Base-by-base conservation (phyloP, 2,888 invertebrate species). In the Tortrix viridana region DNA sequence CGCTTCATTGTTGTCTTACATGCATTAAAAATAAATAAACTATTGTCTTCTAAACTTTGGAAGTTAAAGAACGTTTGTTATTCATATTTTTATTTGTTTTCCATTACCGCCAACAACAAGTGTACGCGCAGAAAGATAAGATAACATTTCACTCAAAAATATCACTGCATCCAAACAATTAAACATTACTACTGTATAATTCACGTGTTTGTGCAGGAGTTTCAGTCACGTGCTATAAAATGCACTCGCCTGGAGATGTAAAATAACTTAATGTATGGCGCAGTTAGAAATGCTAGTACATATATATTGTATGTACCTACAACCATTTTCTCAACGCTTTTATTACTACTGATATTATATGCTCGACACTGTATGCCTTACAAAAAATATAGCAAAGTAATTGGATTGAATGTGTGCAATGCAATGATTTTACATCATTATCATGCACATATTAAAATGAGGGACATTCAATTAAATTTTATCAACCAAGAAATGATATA, bases 81-180 rank as follows among this genome's bases (percentile, higher is more conserved):
- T 52, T 32, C 32, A 19, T 46, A 47, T 12, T 32, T 26, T 12
- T 32, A 32, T 32, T 4, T 3, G 12, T 12, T 12, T 32, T 32
- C 9, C 32, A 32, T 32, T 32, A 32, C 14, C n/a, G 26, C 41
- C 43, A 41, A 49, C 43, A 37, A 38, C 49, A 50, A 16, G 9
- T 18, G 1, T 9, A 55, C 22, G 23, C 37, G 22, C 48, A 41
- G 5, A 18, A 20, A 43, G 43, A 52, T 61, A 55, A 50, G 43
- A 44, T 48, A 9, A 37, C 12, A 18, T 32, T 16, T 49, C 37
- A 50, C 16, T 23, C 32, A 3, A 60, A 18, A 61, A 61, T 50
- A 61, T 2, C 48, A 37, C 23, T 44, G 49, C 49, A 55, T 55
- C 32, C 20, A 12, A 41, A 44, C 32, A 55, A 55, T 37, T 9